Evolutionary conservation across 2,888 invertebrate genomes (phyloP).

Genomic region (Pseudeuparius sepicola): DNA sequence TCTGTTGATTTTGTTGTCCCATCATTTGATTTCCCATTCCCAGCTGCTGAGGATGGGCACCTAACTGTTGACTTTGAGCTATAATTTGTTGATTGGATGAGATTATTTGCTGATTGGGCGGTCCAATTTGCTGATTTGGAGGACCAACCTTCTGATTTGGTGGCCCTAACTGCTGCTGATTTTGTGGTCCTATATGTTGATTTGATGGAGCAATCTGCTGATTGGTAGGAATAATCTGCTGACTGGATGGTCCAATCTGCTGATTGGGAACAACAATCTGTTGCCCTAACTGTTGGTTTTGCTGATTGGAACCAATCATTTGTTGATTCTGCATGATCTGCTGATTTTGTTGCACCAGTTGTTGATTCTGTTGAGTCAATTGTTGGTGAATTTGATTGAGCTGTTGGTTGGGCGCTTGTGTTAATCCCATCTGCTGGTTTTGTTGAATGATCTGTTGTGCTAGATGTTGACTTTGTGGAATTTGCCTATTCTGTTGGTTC

Average conservation of each 20-base stretch:
- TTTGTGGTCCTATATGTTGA: constrained; percentile 22
- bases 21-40: too few relatives aligned
- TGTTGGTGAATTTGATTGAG: constrained; percentile 14
- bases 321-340: too few relatives aligned
- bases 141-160: constrained; percentile 32
- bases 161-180: constrained; percentile 16
- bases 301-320: constrained; percentile 12
- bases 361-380: constrained; percentile 20
- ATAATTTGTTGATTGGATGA: too few relatives aligned
- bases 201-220: neutral
- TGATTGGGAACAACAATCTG: constrained; percentile 19
- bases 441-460: constrained; percentile 21
- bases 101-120: too few relatives aligned
- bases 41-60: too few relatives aligned
- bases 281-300: constrained; percentile 17
- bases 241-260: constrained; percentile 14
- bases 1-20: constrained; percentile 10
- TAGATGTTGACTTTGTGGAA: constrained; percentile 15
- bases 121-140: too few relatives aligned
- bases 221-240: constrained; percentile 16
- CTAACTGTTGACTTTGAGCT: too few relatives aligned
- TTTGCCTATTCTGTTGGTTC: constrained; percentile 21
- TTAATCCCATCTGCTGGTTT: constrained; percentile 16
- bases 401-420: constrained; percentile 16
- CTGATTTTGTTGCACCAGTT: too few relatives aligned